Conservation (phyloP, 1,140 invertebrate species). For the Lasioglossum albipes region DNA sequence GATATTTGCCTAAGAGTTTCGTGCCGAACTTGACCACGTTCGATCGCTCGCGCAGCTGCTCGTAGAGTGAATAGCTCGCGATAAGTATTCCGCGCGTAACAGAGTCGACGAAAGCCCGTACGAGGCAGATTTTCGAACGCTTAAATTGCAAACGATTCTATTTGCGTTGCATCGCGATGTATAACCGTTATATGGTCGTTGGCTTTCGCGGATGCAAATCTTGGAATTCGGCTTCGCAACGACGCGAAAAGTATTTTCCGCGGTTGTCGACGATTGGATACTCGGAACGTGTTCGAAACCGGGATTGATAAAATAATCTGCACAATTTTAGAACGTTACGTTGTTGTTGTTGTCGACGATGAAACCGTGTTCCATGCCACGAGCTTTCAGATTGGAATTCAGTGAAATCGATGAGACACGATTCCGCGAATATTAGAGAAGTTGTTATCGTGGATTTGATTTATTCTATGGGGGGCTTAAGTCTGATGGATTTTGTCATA, state of each 20-base stretch:
- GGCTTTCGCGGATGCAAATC: conserved; percentile 48
- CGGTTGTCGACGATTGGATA: too few relatives aligned
- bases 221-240: neutral
- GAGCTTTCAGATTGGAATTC: neutral
- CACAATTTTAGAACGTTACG: conserved; percentile 20
- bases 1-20: conserved; percentile 3
- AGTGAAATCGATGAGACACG: neutral
- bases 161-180: conserved; percentile 45
- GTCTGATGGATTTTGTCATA: too few relatives aligned
- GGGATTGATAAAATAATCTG: too few relatives aligned
- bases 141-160: conserved; percentile 44
- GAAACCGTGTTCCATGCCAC: neutral
- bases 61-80: neutral
- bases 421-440: neutral
- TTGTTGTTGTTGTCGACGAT: neutral
- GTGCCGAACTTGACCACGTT: neutral
- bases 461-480: too few relatives aligned
- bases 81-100: conserved; percentile 3
- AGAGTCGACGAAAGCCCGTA: neutral
- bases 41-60: neutral
- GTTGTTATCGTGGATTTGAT: too few relatives aligned
- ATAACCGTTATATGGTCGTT: conserved; percentile 48
- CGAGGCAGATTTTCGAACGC: conserved; percentile 11
- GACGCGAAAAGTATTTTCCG: neutral
- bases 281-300: neutral